phyloP scores from a whole-genome alignment of 1,140 invertebrate genomes.

The Drosophila melanica region DNA sequence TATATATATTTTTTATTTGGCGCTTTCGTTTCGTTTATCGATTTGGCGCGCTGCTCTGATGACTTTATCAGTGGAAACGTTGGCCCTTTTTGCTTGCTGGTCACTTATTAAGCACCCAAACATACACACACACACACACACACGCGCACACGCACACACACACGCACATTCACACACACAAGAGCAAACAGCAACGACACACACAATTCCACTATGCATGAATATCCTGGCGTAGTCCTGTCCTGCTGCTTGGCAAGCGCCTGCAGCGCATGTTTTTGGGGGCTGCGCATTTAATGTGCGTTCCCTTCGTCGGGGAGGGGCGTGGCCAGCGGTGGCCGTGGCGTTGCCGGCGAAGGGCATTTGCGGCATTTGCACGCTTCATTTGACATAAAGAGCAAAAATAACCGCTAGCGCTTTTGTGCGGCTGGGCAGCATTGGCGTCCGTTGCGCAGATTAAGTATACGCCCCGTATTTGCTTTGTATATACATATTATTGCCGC shows the following conservation, averaged over 20 bases:
- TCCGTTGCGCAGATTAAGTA: constrained; percentile 56
- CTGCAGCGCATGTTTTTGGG: constrained; percentile 59
- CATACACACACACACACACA: neutral
- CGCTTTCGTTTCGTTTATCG: constrained; percentile 59
- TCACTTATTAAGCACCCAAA: constrained; percentile 54
- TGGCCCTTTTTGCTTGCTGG: constrained; percentile 35
- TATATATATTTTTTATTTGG: constrained; percentile 34
- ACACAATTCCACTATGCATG: too few species aligned
- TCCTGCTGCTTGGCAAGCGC: constrained; percentile 32
- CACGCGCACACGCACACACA: too few species aligned
- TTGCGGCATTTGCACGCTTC: constrained; percentile 78
- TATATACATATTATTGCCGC: constrained; percentile 53
- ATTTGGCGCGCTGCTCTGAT: constrained; percentile 53
- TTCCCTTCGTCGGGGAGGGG: neutral
- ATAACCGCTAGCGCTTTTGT: constrained; percentile 60
- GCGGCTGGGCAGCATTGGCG: constrained; percentile 19
- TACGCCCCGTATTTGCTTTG: constrained; percentile 66
- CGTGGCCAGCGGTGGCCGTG: neutral
- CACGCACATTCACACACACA: too few species aligned
- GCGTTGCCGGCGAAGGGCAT: constrained; percentile 45
- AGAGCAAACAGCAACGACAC: too few species aligned
- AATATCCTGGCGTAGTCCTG: neutral
- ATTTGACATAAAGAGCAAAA: constrained; percentile 79
- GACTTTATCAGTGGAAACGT: constrained; percentile 65
- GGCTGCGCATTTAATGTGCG: constrained; percentile 72